These are phyloP conservation scores for Julus scandinavius DNA, from an alignment of 2,888 invertebrate genomes.

Conservation along the genomic window DNA sequence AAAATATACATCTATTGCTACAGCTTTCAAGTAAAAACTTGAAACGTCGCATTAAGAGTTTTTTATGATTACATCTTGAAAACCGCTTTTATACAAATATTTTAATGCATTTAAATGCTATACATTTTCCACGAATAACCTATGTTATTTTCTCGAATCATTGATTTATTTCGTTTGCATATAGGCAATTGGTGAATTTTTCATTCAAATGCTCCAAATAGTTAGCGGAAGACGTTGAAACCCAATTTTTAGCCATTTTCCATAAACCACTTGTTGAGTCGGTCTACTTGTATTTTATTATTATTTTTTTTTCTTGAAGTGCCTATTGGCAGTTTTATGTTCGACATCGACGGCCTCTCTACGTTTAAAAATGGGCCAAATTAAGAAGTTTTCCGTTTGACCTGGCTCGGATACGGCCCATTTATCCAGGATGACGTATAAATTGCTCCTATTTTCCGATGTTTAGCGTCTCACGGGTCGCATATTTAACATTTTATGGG, in stretches of 20 bases:
- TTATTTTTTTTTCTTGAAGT: not conserved
- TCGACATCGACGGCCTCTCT: not conserved
- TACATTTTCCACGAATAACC: too few relatives aligned
- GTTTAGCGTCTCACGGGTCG: not conserved
- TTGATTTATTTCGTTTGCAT: too few relatives aligned
- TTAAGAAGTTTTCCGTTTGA: not conserved
- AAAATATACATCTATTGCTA: too few relatives aligned
- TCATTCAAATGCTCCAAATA: not conserved
- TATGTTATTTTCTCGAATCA: too few relatives aligned
- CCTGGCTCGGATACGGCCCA: not conserved
- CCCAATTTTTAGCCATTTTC: not conserved
- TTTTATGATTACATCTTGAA: too few relatives aligned
- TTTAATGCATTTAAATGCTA: too few relatives aligned
- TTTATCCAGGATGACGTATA: not conserved
- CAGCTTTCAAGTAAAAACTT: too few relatives aligned
- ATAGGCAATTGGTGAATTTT: too few relatives aligned
- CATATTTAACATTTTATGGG: conserved; percentile 5
- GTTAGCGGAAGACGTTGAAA: not conserved
- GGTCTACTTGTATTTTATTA: not conserved
- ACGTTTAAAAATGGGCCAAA: not conserved
- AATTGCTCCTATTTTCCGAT: not conserved
- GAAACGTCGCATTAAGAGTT: too few relatives aligned
- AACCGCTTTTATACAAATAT: too few relatives aligned
- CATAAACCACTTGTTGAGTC: not conserved
- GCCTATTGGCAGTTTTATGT: not conserved